phyloP scores from a whole-genome alignment of 2,113 vertebrate genomes.

The Lepisosteus osseus region DNA sequence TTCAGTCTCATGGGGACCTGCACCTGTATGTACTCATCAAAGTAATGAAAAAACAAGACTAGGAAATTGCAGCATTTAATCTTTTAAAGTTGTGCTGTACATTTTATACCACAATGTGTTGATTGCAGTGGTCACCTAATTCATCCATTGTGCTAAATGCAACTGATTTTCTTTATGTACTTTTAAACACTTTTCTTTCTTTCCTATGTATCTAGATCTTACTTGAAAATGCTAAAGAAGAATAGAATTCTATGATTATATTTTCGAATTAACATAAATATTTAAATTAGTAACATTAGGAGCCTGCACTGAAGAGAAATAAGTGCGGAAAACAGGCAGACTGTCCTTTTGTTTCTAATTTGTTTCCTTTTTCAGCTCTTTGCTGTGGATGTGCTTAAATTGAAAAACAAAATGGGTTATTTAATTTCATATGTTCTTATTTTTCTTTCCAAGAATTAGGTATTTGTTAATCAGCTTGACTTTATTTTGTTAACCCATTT shows the following conservation, averaged over 20 bases:
- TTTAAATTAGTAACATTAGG: neutral
- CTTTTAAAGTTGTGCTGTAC: neutral
- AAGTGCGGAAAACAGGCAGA: neutral
- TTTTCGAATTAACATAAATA: neutral
- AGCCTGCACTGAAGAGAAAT: neutral
- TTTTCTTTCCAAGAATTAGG: too few relatives aligned
- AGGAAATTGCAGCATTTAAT: conserved; percentile 15
- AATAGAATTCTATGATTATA: neutral
- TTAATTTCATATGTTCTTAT: neutral
- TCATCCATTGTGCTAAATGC: neutral
- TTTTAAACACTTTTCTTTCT: neutral
- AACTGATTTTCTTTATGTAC: neutral
- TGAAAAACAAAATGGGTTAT: neutral
- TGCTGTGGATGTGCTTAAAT: neutral
- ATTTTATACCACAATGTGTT: neutral
- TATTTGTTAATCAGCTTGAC: too few relatives aligned
- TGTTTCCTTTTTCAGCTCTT: conserved; percentile 10
- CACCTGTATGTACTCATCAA: conserved; percentile 23
- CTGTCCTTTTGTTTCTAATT: conserved; percentile 4
- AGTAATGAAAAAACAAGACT: conserved; percentile 1
- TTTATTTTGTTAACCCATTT: too few relatives aligned
- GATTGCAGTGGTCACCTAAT: conserved; percentile 10
- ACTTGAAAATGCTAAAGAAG: neutral
- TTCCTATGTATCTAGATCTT: neutral
- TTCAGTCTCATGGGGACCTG: conserved; percentile 21